Base-by-base conservation (phyloP, 2,888 invertebrate species). In the Erebia aethiops region DNA sequence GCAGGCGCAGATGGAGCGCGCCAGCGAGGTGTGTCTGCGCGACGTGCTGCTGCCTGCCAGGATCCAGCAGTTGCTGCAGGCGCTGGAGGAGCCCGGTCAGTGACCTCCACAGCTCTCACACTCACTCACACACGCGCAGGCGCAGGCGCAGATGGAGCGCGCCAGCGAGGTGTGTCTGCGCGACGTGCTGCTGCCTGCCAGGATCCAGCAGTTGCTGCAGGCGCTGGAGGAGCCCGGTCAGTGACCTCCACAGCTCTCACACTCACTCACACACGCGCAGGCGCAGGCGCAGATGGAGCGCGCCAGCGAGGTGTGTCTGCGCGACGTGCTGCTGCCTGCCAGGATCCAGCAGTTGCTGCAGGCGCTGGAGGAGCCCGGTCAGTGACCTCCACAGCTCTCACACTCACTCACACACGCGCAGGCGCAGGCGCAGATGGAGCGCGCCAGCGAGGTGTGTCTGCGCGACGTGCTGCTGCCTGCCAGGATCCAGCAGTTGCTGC, bases 211-310 rank as follows among this genome's bases (percentile, higher is more conserved):
- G 26, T 84, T 94, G 4, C 71, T 91, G 41, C 82, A 88, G 2
- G 92, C 90, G 64, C 81, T 89, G 67, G 56, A 78, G 80, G 13
- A 18, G 8, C 56, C 65, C 10, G 65, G 62, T 62, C 21, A 62
- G 62, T 16, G 46, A 63, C 84, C 9, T 7, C 57, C n/a, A 26
- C 16, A 21, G 21, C 21, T 21, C 1, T 26, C 26, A 26, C 26
- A 26, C 26, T 26, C 26, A 4, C 26, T 26, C 26, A 4, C 26
- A 21, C 95, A 96, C 73, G 90, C 94, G 67, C 94, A 96, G 81
- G 96, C 98, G 71, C 96, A 97, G 84, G 91, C 95, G 77, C 95
- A 96, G 79, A 96, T 99, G 87, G 97, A 97, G 90, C 94, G 95
- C 57, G 95, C 96, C 75, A 98, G 98, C 7, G 97, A 97, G 88